Percentiles rank a stretch among this genome's conserved stretches.
Conservation (phyloP, 2,113 vertebrate genomes). For the Hypanus sabinus region DNA sequence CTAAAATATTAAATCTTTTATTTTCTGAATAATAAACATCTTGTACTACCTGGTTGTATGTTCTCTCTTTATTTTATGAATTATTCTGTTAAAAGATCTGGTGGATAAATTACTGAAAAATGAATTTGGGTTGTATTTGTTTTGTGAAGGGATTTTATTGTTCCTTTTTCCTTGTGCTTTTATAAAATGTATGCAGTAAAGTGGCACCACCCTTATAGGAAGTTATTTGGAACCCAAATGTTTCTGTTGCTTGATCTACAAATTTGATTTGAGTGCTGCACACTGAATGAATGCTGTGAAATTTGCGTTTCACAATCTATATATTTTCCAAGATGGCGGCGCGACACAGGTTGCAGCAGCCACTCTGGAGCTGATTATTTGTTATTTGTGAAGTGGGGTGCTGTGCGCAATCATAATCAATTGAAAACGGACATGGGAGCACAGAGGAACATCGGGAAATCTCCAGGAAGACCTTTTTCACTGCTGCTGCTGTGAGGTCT, state of each 20-base stretch:
- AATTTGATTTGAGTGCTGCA: neutral
- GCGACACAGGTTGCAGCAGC: too few species aligned
- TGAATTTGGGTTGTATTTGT: neutral
- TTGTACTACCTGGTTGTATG: neutral
- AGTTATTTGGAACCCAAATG: neutral
- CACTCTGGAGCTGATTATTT: too few species aligned
- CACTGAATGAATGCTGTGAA: neutral
- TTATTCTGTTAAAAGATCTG: neutral
- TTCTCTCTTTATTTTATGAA: neutral
- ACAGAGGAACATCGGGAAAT: too few species aligned
- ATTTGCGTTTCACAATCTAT: neutral
- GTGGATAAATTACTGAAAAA: neutral
- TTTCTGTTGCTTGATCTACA: neutral
- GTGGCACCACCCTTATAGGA: neutral
- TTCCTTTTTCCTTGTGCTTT: neutral
- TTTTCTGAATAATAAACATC: neutral
- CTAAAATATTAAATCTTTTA: too few species aligned
- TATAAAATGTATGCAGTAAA: neutral
- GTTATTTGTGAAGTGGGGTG: too few species aligned
- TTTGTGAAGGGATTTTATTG: neutral
- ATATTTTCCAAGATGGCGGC: neutral
- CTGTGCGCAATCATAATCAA: too few species aligned
- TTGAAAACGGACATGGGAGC: too few species aligned
- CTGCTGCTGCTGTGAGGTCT: too few species aligned
- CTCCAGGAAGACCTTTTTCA: too few species aligned